Base-by-base conservation (phyloP, 2,113 vertebrate genomes). In the Ptyas mucosa region DNA sequence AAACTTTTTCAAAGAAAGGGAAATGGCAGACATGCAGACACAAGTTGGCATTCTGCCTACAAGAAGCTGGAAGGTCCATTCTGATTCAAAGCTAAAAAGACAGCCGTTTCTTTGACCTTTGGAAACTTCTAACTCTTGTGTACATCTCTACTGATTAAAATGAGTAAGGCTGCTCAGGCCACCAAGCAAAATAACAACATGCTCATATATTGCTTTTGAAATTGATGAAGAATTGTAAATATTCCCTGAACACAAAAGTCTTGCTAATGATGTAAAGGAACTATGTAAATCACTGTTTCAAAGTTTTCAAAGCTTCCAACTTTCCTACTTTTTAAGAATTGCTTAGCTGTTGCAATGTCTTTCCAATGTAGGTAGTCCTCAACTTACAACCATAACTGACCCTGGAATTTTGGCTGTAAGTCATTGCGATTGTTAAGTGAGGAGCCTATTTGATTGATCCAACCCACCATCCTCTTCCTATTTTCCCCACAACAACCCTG, bases 41-140 rank as follows among this genome's bases (percentile, higher is more conserved):
- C 93, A 97, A 94, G 87, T 94, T 94, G 95, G 93, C 86, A 91
- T 96, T 94, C 92, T 91, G 51, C 95, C 96, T 96, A 93, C 58
- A 96, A 95, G 96, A 95, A 95, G 92, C 64, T 94, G 91, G 95
- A 96, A 95, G 95, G 43, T 95, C 94, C 96, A 94, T 96, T 96
- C 92, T 97, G 97, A 97, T 97, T 93, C 95, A 96, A 97, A 98
- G 94, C 94, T 93, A 94, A 97, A 96, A 97, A 96, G 97, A 97
- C 95, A 96, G 97, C 95, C 92, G 94, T 51, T 96, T 95, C 95
- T 96, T 94, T 96, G 96, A 97, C 96, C 96, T 97, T 97, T 97
- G 91, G 91, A 96, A 96, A 96, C 95, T 96, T 96, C 94, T 95
- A 93, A 94, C 93, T 94, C 87, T 88, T 95, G 24, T 91, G 89